Base-by-base conservation (phyloP, 2,888 invertebrate genomes). In the Thecocarcelia acutangulata region DNA sequence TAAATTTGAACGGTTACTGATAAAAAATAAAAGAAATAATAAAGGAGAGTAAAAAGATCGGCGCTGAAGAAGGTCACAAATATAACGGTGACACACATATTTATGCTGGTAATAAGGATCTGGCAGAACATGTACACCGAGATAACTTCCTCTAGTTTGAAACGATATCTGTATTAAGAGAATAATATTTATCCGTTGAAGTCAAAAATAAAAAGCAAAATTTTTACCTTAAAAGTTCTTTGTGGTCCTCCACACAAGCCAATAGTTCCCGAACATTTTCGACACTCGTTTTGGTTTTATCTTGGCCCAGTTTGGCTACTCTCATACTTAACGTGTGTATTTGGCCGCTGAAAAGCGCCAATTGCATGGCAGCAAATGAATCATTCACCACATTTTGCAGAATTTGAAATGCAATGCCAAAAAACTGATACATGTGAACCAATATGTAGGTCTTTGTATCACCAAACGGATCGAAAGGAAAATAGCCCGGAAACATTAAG, bases 401-500 rank as follows among this genome's bases (percentile, higher is more conserved):
- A 24, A 84, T 79, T 19, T 81, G 81, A 15, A 74, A 48, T 6
- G 75, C 33, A 3, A 84, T 46, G 0, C 84, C 84, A 15, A 83
- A 8, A 11, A 73, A 70, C 46, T 85, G 84, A 74, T 85, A 85
- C 0, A 77, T 2, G 70, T 84, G 81, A 5, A 81, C 83, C 2
- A 64, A 21, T 0, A 54, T 33, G 17, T 83, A 85, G 0, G 54
- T 61, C 13, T n/a, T 11, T 5, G 28, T 37, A 0, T 73, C 50
- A 21, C n/a, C 42, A 17, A 50, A 58, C 12, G 59, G 54, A 66
- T 84, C 76, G 19, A 84, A 82, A 0, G 85, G 85, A 72, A 84
- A 83, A 72, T 83, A 85, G 0, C 56, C 85, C n/a, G 84, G 83
- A 44, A 84, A 85, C 76, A 85, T 52, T 54, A 85, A 63, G 4